Evolutionary conservation across 1,140 invertebrate species (phyloP).

Genomic region (Nymphalis io): DNA sequence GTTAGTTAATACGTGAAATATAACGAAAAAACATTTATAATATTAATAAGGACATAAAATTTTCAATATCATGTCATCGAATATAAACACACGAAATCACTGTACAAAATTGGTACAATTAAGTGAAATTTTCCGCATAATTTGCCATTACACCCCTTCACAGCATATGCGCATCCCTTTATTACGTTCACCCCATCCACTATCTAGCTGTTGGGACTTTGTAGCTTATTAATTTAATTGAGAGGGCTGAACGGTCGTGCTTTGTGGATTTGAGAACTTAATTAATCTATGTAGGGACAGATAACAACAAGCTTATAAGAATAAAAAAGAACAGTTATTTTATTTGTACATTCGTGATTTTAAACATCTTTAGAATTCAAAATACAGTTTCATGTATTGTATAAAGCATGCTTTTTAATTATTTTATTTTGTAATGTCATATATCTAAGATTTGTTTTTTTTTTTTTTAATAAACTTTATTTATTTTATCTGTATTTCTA

Average conservation of each 20-base stretch:
- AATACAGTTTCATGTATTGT: no score
- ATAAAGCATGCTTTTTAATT: no score
- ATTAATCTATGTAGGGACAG: constrained; percentile 7
- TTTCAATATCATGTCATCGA: neutral
- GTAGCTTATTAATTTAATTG: constrained; percentile 36
- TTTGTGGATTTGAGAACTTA: constrained; percentile 27
- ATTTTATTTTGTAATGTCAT: no score
- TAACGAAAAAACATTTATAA: no score
- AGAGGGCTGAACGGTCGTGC: constrained; percentile 26
- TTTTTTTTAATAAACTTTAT: no score
- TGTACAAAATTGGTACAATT: constrained; percentile 32
- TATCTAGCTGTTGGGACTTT: constrained; percentile 10
- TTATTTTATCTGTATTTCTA: no score
- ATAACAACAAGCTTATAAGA: neutral
- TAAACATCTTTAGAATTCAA: no score
- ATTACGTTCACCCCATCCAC: constrained; percentile 15
- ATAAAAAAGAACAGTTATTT: neutral
- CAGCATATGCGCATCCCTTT: constrained; percentile 33
- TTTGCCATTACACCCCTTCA: constrained; percentile 36
- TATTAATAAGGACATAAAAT: no score
- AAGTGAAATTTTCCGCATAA: constrained; percentile 40
- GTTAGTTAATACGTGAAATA: no score
- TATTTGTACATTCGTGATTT: no score
- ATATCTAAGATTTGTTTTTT: no score
- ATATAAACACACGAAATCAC: constrained; percentile 25